Evolutionary conservation across 2,888 invertebrate genomes (phyloP).

Genomic region (Oconnorella tubifera): DNA sequence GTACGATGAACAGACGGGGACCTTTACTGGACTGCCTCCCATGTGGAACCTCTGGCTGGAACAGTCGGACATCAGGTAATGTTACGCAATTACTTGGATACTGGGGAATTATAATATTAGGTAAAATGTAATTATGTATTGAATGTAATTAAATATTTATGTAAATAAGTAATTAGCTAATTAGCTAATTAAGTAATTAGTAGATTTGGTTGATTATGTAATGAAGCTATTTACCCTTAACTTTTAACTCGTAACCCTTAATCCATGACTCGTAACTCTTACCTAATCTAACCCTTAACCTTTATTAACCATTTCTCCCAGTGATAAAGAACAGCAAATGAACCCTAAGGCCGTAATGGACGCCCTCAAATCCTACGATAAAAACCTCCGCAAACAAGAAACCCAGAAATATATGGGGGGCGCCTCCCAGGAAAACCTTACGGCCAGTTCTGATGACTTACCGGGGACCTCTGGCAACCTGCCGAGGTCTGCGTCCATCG

Average conservation of each 20-base stretch:
- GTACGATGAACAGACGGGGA: neutral
- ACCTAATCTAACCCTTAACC: too few relatives aligned
- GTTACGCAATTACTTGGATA: too few relatives aligned
- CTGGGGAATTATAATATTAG: too few relatives aligned
- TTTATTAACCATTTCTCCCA: too few relatives aligned
- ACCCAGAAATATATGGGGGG: constrained; percentile 52
- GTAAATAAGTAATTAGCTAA: too few relatives aligned
- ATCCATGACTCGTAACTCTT: too few relatives aligned
- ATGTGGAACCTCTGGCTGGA: neutral
- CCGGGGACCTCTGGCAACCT: neutral
- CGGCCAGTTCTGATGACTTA: neutral
- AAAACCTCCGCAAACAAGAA: constrained; percentile 49
- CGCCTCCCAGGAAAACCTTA: constrained; percentile 25
- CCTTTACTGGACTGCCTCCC: neutral
- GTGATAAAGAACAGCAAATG: constrained; percentile 85
- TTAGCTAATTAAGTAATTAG: too few relatives aligned
- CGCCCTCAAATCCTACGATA: constrained; percentile 66
- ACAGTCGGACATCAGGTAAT: neutral
- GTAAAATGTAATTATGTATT: too few relatives aligned
- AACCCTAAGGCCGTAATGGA: constrained; percentile 99
- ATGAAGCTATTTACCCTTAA: too few relatives aligned
- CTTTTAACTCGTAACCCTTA: too few relatives aligned
- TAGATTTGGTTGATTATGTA: too few relatives aligned
- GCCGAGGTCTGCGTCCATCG: neutral
- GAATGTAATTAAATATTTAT: too few relatives aligned